Evolutionary conservation across 2,888 invertebrate species (phyloP).

Genomic region (Amiota communis): DNA sequence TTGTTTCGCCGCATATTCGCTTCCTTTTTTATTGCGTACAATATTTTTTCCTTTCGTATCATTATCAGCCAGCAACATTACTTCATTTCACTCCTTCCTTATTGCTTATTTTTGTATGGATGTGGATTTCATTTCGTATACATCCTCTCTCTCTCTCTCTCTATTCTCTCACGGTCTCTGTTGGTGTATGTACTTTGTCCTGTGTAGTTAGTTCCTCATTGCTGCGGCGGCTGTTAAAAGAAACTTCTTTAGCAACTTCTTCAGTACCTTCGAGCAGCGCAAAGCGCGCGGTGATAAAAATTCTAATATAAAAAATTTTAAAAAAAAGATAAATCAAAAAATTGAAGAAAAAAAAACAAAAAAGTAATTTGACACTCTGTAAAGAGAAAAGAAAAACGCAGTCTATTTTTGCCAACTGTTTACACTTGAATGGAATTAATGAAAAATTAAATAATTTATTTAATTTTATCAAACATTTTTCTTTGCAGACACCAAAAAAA

Average conservation of each 20-base stretch:
- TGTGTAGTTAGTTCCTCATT: background rate
- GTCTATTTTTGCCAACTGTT: background rate
- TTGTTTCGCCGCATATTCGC: background rate
- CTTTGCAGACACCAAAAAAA: conserved; percentile 13
- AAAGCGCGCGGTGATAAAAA: conserved; percentile 55
- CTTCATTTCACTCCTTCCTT: background rate
- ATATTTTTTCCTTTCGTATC: no score
- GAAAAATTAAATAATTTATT: conserved; percentile 6
- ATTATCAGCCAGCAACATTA: no score
- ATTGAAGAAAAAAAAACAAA: background rate
- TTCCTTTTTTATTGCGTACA: background rate
- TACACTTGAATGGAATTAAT: background rate
- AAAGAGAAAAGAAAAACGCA: background rate
- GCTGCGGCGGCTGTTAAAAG: background rate
- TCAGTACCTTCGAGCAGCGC: conserved; percentile 63
- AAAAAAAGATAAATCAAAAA: background rate
- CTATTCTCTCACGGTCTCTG: background rate
- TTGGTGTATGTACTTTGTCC: conserved; percentile 6
- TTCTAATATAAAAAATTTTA: background rate
- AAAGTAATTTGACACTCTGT: background rate
- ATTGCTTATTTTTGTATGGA: background rate
- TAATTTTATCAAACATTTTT: conserved; percentile 4
- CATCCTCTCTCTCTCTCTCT: background rate
- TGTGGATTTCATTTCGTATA: background rate
- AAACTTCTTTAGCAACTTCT: no score